A percentile compares a stretch with the other conserved stretches of the same genome.
These are phyloP conservation scores for Samia ricini DNA, from an alignment of 1,140 invertebrate genomes.

Conservation along the genomic window DNA sequence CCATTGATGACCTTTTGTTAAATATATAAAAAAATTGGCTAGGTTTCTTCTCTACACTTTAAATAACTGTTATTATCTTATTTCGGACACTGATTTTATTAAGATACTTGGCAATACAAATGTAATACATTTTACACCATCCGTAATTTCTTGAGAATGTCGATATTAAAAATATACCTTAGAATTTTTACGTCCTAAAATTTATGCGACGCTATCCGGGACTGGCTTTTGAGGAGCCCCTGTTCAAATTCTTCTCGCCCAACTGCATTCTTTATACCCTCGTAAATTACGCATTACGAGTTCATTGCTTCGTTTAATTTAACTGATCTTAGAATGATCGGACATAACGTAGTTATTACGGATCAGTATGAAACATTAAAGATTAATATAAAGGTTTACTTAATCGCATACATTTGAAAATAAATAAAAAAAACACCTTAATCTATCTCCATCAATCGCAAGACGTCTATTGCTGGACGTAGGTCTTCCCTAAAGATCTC, in stretches of 20 bases:
- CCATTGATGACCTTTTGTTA: no score
- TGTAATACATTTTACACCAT: not conserved
- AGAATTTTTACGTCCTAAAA: not conserved
- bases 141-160: not conserved
- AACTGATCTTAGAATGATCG: constrained; percentile 31
- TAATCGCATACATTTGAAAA: not conserved
- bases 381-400: not conserved
- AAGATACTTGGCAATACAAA: no score
- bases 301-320: constrained; percentile 61
- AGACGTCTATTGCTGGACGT: no score
- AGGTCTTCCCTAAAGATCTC: no score
- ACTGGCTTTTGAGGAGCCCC: constrained; percentile 28
- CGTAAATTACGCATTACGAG: constrained; percentile 67
- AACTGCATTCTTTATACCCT: constrained; percentile 61
- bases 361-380: not conserved
- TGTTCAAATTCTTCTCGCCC: constrained; percentile 62
- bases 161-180: not conserved
- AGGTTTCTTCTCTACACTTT: no score
- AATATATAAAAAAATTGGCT: no score
- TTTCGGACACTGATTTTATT: no score
- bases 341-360: constrained; percentile 10
- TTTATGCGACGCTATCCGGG: constrained; percentile 38
- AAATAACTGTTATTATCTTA: no score
- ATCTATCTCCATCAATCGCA: no score
- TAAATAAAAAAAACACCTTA: no score